Conservation (phyloP, 2,113 vertebrate species). For the Aramus guarauna region DNA sequence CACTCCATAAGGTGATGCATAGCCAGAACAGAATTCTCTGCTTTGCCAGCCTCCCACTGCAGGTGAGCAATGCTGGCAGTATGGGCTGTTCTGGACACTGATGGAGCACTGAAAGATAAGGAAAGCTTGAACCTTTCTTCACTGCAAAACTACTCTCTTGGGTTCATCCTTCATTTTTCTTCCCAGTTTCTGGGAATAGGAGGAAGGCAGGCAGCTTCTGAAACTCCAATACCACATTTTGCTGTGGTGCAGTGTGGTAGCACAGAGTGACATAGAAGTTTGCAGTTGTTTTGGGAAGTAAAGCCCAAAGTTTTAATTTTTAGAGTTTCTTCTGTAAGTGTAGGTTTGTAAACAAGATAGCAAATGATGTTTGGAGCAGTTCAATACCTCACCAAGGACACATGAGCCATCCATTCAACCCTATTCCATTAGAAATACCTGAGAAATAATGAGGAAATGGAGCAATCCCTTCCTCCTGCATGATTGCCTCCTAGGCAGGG, state of each 20-base stretch:
- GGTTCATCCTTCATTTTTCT: background rate
- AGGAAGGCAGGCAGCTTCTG: background rate
- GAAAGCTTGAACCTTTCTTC: background rate
- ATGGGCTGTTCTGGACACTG: background rate
- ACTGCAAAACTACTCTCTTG: background rate
- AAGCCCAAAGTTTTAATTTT: background rate
- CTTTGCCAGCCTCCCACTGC: background rate
- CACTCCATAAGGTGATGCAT: background rate
- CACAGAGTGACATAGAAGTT: background rate
- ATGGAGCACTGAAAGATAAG: background rate
- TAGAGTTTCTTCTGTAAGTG: background rate
- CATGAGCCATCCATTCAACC: background rate
- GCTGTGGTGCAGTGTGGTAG: background rate
- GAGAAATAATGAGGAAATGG: background rate
- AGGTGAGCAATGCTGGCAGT: background rate
- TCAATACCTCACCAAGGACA: background rate
- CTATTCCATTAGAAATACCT: background rate
- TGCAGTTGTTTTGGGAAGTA: background rate
- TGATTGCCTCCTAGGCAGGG: background rate
- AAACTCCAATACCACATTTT: background rate
- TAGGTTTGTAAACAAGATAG: background rate
- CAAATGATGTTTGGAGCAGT: background rate
- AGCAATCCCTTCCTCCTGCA: background rate
- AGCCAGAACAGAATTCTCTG: background rate
- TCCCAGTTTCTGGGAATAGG: background rate